Conservation (phyloP, 2,888 invertebrate species). For the Lymantria dispar region DNA sequence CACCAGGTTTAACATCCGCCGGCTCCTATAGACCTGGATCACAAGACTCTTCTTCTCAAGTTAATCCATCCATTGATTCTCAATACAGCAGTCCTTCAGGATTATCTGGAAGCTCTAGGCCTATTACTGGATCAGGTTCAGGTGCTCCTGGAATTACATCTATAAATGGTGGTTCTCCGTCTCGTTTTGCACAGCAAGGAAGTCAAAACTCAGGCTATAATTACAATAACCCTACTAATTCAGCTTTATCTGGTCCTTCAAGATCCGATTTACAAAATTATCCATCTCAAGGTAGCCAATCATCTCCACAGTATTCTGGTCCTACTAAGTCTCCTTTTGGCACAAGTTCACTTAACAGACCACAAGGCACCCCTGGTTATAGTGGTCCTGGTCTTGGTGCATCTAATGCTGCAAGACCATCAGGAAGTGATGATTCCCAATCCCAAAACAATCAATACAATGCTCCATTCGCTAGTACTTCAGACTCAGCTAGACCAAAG, state of each 20-base stretch:
- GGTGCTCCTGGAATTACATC: not conserved
- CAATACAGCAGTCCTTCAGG: conserved; percentile 17
- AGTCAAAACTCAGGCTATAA: conserved; percentile 10
- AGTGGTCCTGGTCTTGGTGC: not conserved
- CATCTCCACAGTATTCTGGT: conserved; percentile 2
- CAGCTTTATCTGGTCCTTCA: not conserved
- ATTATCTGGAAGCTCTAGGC: not conserved
- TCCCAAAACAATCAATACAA: not conserved
- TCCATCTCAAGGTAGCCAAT: not conserved
- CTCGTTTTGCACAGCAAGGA: not conserved
- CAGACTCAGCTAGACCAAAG: not conserved
- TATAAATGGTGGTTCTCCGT: not conserved
- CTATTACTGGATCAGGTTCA: not conserved
- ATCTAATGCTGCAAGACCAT: not conserved
- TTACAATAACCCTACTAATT: not conserved
- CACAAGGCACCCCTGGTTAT: not conserved
- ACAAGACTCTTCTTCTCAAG: conserved; percentile 12
- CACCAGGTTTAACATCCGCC: conserved; percentile 7
- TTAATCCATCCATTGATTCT: conserved; percentile 1
- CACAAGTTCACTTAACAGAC: not conserved
- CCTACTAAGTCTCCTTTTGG: not conserved
- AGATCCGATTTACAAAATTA: not conserved
- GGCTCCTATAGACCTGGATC: conserved; percentile 13
- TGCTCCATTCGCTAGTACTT: not conserved
- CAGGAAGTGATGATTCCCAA: not conserved